Percentiles rank a stretch among this genome's conserved stretches.
These are phyloP conservation scores for Brachyptera risi DNA, from an alignment of 2,888 invertebrate species.

Conservation along the genomic window DNA sequence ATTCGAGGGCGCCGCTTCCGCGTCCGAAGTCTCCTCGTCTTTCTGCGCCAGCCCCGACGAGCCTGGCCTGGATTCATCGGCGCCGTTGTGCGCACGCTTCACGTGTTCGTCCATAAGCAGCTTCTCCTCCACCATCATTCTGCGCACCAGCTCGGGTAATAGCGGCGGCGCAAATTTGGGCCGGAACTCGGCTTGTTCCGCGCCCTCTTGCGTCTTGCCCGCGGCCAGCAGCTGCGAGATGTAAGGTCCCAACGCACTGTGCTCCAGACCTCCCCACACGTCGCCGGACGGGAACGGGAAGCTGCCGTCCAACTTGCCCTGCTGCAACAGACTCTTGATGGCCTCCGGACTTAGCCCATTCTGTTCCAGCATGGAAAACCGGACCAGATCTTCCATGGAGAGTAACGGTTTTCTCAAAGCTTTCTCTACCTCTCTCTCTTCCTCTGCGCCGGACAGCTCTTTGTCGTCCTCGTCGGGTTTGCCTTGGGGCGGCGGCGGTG, in stretches of 20 bases:
- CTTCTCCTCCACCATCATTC: conserved; percentile 52
- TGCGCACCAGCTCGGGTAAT: conserved; percentile 54
- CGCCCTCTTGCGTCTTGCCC: conserved; percentile 27
- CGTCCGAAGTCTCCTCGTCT: conserved; percentile 33
- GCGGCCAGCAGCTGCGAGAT: conserved; percentile 52
- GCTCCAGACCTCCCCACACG: conserved; percentile 43
- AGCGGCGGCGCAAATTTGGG: conserved; percentile 37
- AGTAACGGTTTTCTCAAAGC: conserved; percentile 54
- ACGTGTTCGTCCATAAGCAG: conserved; percentile 40
- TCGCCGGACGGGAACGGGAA: conserved; percentile 28
- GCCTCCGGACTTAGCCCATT: conserved; percentile 13
- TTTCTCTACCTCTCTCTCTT: conserved; percentile 57
- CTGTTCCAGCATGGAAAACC: conserved; percentile 42
- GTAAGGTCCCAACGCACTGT: conserved; percentile 51
- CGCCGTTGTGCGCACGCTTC: conserved; percentile 30
- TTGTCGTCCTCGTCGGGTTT: conserved; percentile 50
- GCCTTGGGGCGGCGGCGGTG: conserved; percentile 24
- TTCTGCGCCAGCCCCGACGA: conserved; percentile 45
- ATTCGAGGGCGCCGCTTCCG: conserved; percentile 44
- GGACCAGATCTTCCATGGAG: conserved; percentile 56
- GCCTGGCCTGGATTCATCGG: neutral
- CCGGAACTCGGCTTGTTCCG: neutral
- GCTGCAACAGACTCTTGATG: conserved; percentile 50
- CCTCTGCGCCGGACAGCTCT: conserved; percentile 55
- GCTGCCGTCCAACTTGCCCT: conserved; percentile 41